A percentile compares a stretch with the other conserved stretches of the same genome.
Conservation (phyloP, 2,888 invertebrate genomes). For the Xestia ashworthii region DNA sequence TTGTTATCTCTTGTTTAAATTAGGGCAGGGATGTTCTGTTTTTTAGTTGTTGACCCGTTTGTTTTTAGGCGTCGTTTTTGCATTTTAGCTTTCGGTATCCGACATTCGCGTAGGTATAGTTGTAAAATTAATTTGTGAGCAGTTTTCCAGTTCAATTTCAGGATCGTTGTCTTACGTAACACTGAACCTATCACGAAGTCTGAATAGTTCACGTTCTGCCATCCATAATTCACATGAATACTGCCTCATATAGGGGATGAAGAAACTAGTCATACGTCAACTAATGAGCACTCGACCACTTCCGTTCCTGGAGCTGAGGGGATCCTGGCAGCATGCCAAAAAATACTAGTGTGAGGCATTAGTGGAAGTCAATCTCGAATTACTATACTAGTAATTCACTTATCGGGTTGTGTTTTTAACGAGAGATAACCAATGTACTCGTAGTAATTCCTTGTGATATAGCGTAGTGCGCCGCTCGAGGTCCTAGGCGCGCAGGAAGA, state of each 20-base stretch:
- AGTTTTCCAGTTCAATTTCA: slow-evolving; percentile 20
- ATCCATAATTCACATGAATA: slow-evolving; percentile 1
- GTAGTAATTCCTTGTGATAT: slow-evolving; percentile 18
- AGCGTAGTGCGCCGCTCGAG: slow-evolving; percentile 19
- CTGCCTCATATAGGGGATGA: slow-evolving; percentile 22
- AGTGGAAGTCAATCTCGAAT: slow-evolving; percentile 48
- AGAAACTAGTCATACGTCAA: slow-evolving; percentile 27
- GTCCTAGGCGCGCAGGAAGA: slow-evolving; percentile 25
- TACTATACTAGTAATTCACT: slow-evolving; percentile 46
- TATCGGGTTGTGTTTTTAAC: slow-evolving; percentile 33
- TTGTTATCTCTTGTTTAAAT: slow-evolving; percentile 44
- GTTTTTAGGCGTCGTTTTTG: slow-evolving; percentile 12
- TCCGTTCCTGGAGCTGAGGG: slow-evolving; percentile 37
- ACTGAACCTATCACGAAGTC: slow-evolving; percentile 4
- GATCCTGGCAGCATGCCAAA: slow-evolving; percentile 46
- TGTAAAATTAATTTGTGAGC: neutral
- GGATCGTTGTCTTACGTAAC: slow-evolving; percentile 22
- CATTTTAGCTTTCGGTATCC: neutral
- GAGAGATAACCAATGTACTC: slow-evolving; percentile 23
- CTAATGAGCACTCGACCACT: slow-evolving; percentile 39
- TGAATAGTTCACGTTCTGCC: slow-evolving; percentile 7
- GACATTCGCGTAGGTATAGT: neutral
- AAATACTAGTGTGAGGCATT: slow-evolving; percentile 45
- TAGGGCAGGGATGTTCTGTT: slow-evolving; percentile 33
- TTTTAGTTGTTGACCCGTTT: slow-evolving; percentile 30